Conservation (phyloP, 1,140 invertebrate species). For the Lordiphosa clarofinis region DNA sequence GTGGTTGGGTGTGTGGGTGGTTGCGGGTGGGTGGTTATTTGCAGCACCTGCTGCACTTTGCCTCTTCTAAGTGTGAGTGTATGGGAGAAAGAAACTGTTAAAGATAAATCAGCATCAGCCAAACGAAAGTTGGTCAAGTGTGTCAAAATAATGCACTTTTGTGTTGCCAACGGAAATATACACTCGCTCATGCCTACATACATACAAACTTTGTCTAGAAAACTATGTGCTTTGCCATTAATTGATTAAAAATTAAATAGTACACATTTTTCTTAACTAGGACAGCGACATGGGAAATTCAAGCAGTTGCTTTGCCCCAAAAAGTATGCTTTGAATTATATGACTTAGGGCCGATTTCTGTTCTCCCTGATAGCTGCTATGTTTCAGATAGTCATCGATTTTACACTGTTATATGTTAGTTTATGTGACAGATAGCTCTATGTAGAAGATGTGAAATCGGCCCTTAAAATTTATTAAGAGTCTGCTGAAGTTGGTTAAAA, state of each 20-base stretch:
- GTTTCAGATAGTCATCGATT: no score
- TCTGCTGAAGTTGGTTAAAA: no score
- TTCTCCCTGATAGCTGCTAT: no score
- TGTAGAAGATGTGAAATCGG: no score
- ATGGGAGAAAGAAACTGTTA: constrained; percentile 26
- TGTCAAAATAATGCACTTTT: constrained; percentile 63
- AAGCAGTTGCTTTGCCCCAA: not conserved
- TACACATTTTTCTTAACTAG: not conserved
- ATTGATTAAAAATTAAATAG: not conserved
- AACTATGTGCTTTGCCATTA: constrained; percentile 1
- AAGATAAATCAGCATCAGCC: constrained; percentile 49
- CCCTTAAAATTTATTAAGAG: no score
- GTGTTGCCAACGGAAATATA: constrained; percentile 13
- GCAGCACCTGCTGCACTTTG: constrained; percentile 70
- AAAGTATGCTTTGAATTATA: not conserved
- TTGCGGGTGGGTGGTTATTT: not conserved
- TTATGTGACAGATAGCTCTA: no score
- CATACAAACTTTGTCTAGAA: constrained; percentile 1
- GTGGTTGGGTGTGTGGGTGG: not conserved
- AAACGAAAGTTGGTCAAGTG: constrained; percentile 68
- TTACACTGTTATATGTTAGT: no score
- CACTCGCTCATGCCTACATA: constrained; percentile 11
- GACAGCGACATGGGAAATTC: not conserved
- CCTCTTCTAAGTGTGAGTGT: constrained; percentile 9
- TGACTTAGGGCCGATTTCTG: no score